These are phyloP conservation scores for Uria aalge DNA, from an alignment of 2,113 vertebrate species.

Conservation along the genomic window DNA sequence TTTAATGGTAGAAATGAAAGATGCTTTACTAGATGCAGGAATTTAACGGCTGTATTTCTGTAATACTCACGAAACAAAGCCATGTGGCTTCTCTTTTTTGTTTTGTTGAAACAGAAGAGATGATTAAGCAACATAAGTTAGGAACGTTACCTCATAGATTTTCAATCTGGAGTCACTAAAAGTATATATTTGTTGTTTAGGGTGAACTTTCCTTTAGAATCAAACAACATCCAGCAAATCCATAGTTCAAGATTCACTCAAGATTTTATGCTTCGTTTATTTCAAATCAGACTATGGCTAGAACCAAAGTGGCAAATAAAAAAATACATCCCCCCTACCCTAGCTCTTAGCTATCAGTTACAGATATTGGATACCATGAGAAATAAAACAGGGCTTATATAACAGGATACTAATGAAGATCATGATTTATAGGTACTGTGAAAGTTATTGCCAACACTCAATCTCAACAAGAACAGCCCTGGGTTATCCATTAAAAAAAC, in stretches of 20 bases:
- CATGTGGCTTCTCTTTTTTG: background rate
- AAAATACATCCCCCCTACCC: background rate
- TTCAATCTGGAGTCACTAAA: background rate
- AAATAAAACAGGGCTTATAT: background rate
- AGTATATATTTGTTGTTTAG: background rate
- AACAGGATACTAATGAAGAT: background rate
- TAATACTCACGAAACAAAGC: background rate
- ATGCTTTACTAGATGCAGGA: background rate
- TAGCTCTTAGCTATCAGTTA: background rate
- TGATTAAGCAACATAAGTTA: background rate
- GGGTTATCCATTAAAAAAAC: background rate
- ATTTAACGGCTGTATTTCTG: background rate
- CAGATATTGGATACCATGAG: rapidly evolving
- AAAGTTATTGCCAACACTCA: background rate
- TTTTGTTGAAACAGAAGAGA: background rate
- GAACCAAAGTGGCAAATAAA: background rate
- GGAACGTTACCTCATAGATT: background rate
- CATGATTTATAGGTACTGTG: background rate
- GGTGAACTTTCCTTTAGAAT: background rate
- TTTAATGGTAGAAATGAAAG: background rate
- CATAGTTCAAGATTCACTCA: background rate
- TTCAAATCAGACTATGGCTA: background rate
- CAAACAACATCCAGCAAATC: background rate
- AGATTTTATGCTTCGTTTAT: background rate
- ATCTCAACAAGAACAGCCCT: background rate